A percentile compares a stretch with the other conserved stretches of the same genome.
phyloP scores from a whole-genome alignment of 2,888 invertebrate genomes.

The Eupithecia dodoneata region DNA sequence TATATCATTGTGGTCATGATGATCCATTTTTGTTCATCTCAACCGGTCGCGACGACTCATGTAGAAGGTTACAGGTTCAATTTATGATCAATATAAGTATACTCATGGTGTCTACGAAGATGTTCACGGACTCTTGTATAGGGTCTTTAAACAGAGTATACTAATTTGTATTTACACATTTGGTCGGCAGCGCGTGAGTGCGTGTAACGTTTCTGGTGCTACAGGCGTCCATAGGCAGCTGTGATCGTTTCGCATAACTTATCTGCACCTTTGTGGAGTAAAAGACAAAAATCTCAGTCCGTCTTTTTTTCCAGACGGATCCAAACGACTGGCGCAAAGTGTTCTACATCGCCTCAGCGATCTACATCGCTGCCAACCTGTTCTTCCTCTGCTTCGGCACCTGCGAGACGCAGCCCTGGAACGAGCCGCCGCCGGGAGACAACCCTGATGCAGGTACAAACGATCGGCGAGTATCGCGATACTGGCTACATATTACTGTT shows the following conservation, averaged over 20 bases:
- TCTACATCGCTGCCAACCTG: constrained; percentile 86
- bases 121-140: not conserved
- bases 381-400: constrained; percentile 88
- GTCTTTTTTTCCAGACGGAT: constrained; percentile 77
- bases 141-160: too few relatives aligned
- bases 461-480: not conserved
- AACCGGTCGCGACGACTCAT: too few relatives aligned
- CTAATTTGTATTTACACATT: too few relatives aligned
- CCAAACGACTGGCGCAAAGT: constrained; percentile 87
- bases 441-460: constrained; percentile 27
- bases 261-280: not conserved
- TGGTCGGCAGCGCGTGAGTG: not conserved
- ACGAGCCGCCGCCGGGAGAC: constrained; percentile 66
- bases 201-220: not conserved
- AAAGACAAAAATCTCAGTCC: not conserved
- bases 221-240: not conserved
- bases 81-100: not conserved
- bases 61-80: too few relatives aligned
- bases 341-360: constrained; percentile 87
- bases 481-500: not conserved
- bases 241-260: not conserved
- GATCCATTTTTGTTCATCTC: too few relatives aligned
- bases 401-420: constrained; percentile 88
- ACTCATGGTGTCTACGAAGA: not conserved
- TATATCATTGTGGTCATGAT: too few relatives aligned